Percentiles rank a stretch among this genome's conserved stretches.
Evolutionary conservation across 2,888 invertebrate genomes (phyloP).

Genomic region (Amaurobius ferox): DNA sequence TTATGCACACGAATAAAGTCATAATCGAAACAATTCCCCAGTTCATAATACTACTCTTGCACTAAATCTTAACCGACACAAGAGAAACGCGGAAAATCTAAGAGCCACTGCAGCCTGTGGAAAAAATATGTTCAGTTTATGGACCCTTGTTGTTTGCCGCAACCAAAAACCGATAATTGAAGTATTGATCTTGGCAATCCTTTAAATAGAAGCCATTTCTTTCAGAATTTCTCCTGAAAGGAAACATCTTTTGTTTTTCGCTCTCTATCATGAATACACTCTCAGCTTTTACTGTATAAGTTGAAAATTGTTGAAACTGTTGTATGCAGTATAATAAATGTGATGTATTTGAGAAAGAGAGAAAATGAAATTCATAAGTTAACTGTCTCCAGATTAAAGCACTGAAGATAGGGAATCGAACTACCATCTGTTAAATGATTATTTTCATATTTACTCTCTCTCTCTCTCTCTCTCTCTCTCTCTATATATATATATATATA

Average conservation of each 20-base stretch:
- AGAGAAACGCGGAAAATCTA: neutral
- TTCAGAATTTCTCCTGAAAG: neutral
- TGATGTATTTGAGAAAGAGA: neutral
- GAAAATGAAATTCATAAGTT: neutral
- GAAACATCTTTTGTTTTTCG: neutral
- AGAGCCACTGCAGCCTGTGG: neutral
- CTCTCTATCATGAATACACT: neutral
- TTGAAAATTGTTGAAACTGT: neutral
- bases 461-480: no score
- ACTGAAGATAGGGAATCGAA: no score
- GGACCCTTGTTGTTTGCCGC: neutral
- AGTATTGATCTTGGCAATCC: neutral
- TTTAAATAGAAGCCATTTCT: slow-evolving; percentile 13
- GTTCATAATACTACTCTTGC: no score
- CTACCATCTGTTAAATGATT: no score
- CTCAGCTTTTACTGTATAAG: neutral
- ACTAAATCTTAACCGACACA: no score
- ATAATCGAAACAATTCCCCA: no score
- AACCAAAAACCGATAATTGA: slow-evolving; percentile 9
- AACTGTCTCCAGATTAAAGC: neutral
- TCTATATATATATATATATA: no score
- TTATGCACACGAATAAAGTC: no score
- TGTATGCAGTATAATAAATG: neutral
- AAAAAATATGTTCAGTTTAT: neutral
- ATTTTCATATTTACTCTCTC: no score